A percentile compares a stretch with the other conserved stretches of the same genome.
Conservation (phyloP, 2,888 invertebrate genomes). For the Rambutsinella grinnellia region DNA sequence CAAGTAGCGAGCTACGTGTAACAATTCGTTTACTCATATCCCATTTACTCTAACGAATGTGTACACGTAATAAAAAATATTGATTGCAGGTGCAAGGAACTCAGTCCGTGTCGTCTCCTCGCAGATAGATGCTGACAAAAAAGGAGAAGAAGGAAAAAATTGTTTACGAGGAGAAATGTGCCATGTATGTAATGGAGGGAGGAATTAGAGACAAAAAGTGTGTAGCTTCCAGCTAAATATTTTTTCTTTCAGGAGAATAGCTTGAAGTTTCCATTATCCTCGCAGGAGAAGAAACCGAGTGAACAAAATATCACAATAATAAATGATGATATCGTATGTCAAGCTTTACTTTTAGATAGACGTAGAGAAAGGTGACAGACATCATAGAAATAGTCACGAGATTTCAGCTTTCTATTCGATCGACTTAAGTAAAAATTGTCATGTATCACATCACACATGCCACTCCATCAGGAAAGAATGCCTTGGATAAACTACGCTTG, state of each 20-base stretch:
- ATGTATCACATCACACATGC: constrained; percentile 23
- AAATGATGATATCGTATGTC: not conserved
- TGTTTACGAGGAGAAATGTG: no score
- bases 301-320: not conserved
- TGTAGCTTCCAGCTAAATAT: not conserved
- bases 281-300: not conserved
- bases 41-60: not conserved
- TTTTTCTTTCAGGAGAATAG: not conserved
- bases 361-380: not conserved
- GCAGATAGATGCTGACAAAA: no score
- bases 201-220: not conserved
- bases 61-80: constrained; percentile 16
- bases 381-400: not conserved
- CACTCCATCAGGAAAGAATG: no score
- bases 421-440: constrained; percentile 30
- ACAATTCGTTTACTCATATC: not conserved
- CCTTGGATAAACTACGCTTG: no score
- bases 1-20: not conserved
- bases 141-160: constrained; percentile 16
- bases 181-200: no score
- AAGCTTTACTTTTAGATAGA: not conserved
- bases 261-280: not conserved
- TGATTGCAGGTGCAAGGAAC: constrained; percentile 52
- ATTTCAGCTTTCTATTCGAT: no score
- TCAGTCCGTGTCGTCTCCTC: constrained; percentile 23